These are phyloP conservation scores for Chymomyza costata DNA, from an alignment of 1,140 invertebrate species.

Conservation along the genomic window DNA sequence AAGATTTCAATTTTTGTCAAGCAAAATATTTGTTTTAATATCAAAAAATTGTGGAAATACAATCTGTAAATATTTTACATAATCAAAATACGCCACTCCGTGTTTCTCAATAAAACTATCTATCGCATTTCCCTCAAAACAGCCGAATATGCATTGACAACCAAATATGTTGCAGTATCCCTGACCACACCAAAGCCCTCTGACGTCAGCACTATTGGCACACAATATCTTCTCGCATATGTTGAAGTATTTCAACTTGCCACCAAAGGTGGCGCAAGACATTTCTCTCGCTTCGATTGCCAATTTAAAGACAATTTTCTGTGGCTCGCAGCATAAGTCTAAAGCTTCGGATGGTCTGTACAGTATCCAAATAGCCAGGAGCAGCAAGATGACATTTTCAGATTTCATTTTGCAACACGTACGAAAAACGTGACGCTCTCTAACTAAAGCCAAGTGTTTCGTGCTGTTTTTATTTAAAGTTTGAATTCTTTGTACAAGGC, in stretches of 20 bases:
- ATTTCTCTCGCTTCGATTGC: no score
- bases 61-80: constrained; percentile 30
- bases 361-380: constrained; percentile 12
- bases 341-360: neutral
- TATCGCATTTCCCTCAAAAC: constrained; percentile 18
- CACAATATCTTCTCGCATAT: constrained; percentile 31
- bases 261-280: constrained; percentile 24
- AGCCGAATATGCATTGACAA: constrained; percentile 27
- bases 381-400: neutral
- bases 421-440: no score
- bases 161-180: constrained; percentile 30
- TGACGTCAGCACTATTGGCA: constrained; percentile 19
- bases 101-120: constrained; percentile 27
- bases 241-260: constrained; percentile 14
- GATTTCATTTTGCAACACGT: constrained; percentile 9
- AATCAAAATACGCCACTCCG: constrained; percentile 26
- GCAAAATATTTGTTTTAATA: no score
- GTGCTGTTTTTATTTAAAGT: neutral
- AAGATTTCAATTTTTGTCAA: no score
- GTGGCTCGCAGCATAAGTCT: constrained; percentile 29
- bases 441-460: neutral
- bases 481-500: no score
- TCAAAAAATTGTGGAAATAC: no score
- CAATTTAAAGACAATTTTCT: constrained; percentile 24
- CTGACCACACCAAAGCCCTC: constrained; percentile 27